Conservation (phyloP, 2,888 invertebrate genomes). For the Polietes domitor region DNA sequence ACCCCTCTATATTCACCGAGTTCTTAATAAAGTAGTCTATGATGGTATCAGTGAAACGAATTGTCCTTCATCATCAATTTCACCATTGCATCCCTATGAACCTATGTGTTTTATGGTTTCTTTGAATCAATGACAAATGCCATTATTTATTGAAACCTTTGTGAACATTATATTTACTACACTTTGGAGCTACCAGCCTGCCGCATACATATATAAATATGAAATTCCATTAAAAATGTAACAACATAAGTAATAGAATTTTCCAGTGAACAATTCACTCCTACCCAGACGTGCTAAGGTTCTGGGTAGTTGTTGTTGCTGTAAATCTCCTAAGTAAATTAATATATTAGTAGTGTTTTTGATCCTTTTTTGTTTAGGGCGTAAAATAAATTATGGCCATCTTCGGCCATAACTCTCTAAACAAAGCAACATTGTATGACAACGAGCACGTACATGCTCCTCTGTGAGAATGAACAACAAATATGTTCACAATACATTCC, state of each 20-base stretch:
- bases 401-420: constrained; percentile 33
- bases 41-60: too few species aligned
- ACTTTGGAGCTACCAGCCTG: too few species aligned
- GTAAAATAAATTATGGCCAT: constrained; percentile 35
- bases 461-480: constrained; percentile 1
- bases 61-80: too few species aligned
- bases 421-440: constrained; percentile 32
- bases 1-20: too few species aligned
- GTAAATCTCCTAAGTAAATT: constrained; percentile 35
- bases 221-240: too few species aligned
- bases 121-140: too few species aligned
- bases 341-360: constrained; percentile 33
- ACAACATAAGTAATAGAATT: neutral
- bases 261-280: neutral
- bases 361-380: neutral
- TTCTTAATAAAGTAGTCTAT: too few species aligned
- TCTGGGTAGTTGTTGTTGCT: neutral
- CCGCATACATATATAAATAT: too few species aligned
- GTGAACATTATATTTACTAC: too few species aligned
- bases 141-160: too few species aligned
- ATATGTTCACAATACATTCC: neutral
- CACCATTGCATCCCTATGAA: too few species aligned
- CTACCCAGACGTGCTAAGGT: neutral
- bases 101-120: too few species aligned
- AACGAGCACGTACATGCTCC: constrained; percentile 15